phyloP scores from a whole-genome alignment of 2,113 vertebrate species.

The Ciconia maguari region DNA sequence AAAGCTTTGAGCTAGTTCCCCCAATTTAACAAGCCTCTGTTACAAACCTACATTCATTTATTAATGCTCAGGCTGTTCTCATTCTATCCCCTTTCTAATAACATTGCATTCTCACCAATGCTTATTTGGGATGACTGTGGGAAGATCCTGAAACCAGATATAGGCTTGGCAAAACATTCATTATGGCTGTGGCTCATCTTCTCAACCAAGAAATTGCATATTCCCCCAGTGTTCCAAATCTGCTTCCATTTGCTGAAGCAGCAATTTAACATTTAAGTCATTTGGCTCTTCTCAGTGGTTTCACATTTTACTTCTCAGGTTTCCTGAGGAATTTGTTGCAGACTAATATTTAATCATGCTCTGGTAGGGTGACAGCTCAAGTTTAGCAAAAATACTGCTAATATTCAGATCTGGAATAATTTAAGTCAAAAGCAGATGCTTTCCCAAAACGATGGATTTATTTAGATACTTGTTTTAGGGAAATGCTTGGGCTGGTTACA shows the following conservation, averaged over 20 bases:
- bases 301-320: background rate
- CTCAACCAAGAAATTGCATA: background rate
- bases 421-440: background rate
- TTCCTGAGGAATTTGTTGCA: background rate
- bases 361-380: background rate
- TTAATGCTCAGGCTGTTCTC: background rate
- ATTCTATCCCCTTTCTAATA: background rate
- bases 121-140: conserved; percentile 35
- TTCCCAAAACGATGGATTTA: background rate
- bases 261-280: background rate
- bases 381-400: background rate
- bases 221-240: conserved; percentile 23
- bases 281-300: background rate
- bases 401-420: background rate
- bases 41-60: background rate
- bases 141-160: conserved; percentile 27
- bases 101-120: background rate
- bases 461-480: background rate
- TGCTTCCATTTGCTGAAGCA: conserved; percentile 38
- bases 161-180: conserved; percentile 2
- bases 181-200: conserved; percentile 21
- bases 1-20: background rate
- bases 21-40: rapidly evolving
- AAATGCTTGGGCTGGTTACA: background rate
- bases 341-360: background rate